Conservation (phyloP, 2,113 vertebrate species). For the Hiodon alosoides region DNA sequence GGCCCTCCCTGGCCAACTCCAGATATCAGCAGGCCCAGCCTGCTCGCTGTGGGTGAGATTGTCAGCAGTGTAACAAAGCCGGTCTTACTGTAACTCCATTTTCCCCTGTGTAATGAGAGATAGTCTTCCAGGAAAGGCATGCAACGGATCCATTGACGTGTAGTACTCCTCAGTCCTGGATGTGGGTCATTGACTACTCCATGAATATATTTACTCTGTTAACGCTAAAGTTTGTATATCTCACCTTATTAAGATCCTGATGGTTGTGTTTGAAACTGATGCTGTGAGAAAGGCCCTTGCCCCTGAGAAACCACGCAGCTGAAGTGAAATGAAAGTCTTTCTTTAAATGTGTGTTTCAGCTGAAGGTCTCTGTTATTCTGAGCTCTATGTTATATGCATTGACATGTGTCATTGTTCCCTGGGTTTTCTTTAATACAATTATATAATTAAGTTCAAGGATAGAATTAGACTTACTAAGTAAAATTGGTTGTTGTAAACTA, state of each 20-base stretch:
- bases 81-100: slow-evolving; percentile 14
- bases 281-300: neutral
- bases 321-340: no score
- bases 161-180: slow-evolving; percentile 10
- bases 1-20: neutral
- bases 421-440: no score
- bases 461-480: no score
- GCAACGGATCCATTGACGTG: slow-evolving; percentile 4
- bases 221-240: neutral
- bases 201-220: slow-evolving; percentile 5
- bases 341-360: no score
- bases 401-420: no score
- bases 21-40: neutral
- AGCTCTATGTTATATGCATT: no score
- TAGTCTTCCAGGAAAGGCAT: slow-evolving; percentile 14
- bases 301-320: neutral
- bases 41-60: neutral
- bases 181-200: slow-evolving; percentile 5
- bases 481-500: no score
- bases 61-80: neutral
- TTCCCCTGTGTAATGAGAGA: slow-evolving; percentile 10
- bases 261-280: no score
- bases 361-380: no score
- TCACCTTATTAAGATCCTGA: no score
- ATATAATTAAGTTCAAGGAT: no score